These are phyloP conservation scores for Hydra vulgaris DNA, from an alignment of 30 jellyfish, hydroid and myxozoan genomes.

Conservation along the genomic window DNA sequence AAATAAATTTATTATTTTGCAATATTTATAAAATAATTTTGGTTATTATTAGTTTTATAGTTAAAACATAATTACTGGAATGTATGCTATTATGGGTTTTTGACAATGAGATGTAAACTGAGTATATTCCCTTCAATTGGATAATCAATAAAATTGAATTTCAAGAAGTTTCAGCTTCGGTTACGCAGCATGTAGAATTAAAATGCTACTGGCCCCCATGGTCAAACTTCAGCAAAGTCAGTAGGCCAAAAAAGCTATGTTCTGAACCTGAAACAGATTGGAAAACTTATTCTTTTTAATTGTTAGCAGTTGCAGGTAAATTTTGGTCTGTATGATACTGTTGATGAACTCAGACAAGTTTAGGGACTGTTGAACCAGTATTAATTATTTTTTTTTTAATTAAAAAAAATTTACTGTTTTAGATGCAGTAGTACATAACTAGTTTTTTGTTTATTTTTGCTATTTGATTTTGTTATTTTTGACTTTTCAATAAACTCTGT, in stretches of 20 bases:
- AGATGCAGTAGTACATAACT: background rate
- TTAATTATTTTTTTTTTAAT: too few relatives aligned
- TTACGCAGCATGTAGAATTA: background rate
- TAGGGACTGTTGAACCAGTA: background rate
- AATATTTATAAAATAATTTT: too few relatives aligned
- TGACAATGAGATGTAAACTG: background rate
- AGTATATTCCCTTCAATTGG: background rate
- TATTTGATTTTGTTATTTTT: background rate
- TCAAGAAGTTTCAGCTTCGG: background rate
- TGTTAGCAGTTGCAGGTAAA: background rate
- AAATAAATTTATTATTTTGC: background rate
- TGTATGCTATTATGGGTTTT: background rate
- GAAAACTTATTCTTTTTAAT: background rate
- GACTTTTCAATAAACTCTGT: background rate
- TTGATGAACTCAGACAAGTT: background rate
- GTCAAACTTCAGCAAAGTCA: background rate
- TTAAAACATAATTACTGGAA: background rate
- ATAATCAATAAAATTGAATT: background rate
- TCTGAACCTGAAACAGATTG: background rate
- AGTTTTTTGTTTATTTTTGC: background rate
- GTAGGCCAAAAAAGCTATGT: background rate
- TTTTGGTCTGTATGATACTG: background rate
- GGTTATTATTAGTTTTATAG: background rate
- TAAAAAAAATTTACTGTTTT: background rate
- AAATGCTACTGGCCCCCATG: background rate